These are phyloP conservation scores for Cantharis flavilabris DNA, from an alignment of 2,888 invertebrate species.

Conservation along the genomic window DNA sequence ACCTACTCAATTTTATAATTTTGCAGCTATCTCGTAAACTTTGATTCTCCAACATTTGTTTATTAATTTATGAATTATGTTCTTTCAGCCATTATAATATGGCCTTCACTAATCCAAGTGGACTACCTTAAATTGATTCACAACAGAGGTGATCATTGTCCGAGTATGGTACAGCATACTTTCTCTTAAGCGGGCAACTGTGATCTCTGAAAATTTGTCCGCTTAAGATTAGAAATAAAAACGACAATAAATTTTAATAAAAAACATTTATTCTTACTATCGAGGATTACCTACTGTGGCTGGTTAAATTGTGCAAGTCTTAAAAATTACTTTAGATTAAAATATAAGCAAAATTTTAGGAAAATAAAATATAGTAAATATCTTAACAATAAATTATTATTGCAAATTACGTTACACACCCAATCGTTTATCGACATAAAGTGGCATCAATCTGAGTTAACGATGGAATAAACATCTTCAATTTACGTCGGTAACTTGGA, in stretches of 20 bases:
- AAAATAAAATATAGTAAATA: neutral
- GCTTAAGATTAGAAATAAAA: no score
- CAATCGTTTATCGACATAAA: slow-evolving; percentile 70
- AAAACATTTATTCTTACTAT: neutral
- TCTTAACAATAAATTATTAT: neutral
- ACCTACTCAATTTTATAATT: no score
- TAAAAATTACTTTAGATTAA: neutral
- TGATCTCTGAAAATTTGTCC: no score
- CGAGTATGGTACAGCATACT: no score
- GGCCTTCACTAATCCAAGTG: no score
- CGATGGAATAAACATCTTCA: slow-evolving; percentile 84
- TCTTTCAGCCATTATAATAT: no score
- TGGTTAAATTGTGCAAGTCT: neutral
- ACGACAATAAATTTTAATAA: neutral
- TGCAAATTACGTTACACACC: neutral
- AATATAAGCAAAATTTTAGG: neutral
- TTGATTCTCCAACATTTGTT: no score
- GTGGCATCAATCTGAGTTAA: slow-evolving; percentile 96
- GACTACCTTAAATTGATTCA: no score
- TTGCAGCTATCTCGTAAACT: no score
- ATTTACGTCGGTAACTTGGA: slow-evolving; percentile 87
- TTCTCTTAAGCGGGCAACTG: no score
- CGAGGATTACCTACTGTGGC: neutral
- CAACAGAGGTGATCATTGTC: no score
- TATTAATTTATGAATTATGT: no score